Evolutionary conservation across 2,113 vertebrate species (phyloP).

Genomic region (Miniopterus natalensis): DNA sequence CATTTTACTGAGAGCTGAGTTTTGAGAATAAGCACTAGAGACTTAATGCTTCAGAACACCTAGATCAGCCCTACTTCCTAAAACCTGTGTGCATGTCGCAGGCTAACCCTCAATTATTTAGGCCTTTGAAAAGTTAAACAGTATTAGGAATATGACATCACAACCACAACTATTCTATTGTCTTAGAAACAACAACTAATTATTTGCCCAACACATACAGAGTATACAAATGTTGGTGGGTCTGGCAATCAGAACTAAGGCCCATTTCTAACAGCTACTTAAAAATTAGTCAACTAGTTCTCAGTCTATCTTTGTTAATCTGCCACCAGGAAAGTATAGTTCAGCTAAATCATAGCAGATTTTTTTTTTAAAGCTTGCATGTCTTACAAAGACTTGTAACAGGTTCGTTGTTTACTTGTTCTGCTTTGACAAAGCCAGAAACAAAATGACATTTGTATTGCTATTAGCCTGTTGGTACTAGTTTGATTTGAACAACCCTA

Average conservation of each 20-base stretch:
- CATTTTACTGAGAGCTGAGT: constrained; percentile 39
- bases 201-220: constrained; percentile 23
- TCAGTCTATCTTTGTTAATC: constrained; percentile 25
- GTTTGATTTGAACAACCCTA: constrained; percentile 43
- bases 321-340: constrained; percentile 11
- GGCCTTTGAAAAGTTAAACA: constrained; percentile 57
- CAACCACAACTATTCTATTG: background rate
- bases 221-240: background rate
- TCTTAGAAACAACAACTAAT: constrained; percentile 55
- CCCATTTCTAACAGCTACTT: constrained; percentile 50
- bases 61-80: background rate
- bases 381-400: constrained; percentile 53
- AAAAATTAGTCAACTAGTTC: constrained; percentile 39
- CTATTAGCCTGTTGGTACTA: background rate
- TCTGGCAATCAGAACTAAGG: constrained; percentile 28
- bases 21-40: constrained; percentile 30
- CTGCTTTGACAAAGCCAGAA: constrained; percentile 55
- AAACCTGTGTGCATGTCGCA: background rate
- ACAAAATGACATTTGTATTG: constrained; percentile 62
- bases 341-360: constrained; percentile 51
- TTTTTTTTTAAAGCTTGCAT: constrained; percentile 13
- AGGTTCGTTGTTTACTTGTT: constrained; percentile 57
- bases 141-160: constrained; percentile 19
- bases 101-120: constrained; percentile 5
- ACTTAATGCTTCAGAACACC: constrained; percentile 9